These are phyloP conservation scores for Hypothenemus hampei DNA, from an alignment of 1,140 invertebrate genomes.

Conservation along the genomic window DNA sequence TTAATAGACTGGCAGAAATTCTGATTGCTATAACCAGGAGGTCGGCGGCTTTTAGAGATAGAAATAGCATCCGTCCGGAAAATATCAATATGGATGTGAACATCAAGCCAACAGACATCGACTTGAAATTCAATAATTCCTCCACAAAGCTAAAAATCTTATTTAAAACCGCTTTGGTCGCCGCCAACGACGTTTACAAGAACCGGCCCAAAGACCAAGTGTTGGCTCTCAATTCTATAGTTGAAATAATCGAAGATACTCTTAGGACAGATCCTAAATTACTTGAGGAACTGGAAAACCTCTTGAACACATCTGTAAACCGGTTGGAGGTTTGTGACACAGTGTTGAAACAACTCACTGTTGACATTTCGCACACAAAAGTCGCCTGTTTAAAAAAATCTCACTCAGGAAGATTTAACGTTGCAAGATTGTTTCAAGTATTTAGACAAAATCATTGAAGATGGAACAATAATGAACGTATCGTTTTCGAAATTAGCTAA, in stretches of 20 bases:
- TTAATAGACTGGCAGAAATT: conserved; percentile 41
- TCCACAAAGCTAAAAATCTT: conserved; percentile 38
- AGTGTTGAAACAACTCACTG: conserved; percentile 37
- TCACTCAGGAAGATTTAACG: conserved; percentile 18
- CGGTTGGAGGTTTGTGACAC: conserved; percentile 36
- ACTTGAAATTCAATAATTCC: conserved; percentile 35
- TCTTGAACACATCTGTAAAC: conserved; percentile 38
- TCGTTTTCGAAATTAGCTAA: conserved; percentile 42
- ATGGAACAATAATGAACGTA: conserved; percentile 26
- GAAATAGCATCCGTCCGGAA: conserved; percentile 39
- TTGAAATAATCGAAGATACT: conserved; percentile 34
- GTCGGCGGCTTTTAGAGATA: conserved; percentile 38
- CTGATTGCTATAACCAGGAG: conserved; percentile 40
- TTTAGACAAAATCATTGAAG: conserved; percentile 30
- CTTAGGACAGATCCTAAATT: conserved; percentile 32
- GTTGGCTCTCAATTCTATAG: conserved; percentile 37
- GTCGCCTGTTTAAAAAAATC: conserved; percentile 33
- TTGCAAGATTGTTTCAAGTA: conserved; percentile 31
- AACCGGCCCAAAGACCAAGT: conserved; percentile 41
- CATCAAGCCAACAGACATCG: conserved; percentile 28
- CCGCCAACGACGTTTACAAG: conserved; percentile 43
- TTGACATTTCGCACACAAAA: conserved; percentile 38
- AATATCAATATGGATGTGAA: conserved; percentile 38
- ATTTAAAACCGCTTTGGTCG: conserved; percentile 40
- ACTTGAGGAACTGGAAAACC: conserved; percentile 33